Conservation (phyloP, 2,888 invertebrate species). For the Scotopteryx bipunctaria region DNA sequence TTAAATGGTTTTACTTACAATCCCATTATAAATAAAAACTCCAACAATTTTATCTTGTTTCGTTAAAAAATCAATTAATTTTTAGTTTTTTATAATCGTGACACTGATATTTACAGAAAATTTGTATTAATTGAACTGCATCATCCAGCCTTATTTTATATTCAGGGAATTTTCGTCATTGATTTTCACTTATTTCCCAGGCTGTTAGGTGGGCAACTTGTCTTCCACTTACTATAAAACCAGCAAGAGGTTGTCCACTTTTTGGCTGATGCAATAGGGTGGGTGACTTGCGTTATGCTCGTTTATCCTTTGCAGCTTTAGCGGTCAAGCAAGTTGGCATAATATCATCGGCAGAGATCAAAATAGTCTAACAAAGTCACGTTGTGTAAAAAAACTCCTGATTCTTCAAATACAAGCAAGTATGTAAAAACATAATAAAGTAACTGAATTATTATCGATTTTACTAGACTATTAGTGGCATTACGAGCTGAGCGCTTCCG, state of each 20-base stretch:
- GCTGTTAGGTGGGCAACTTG: slow-evolving; percentile 56
- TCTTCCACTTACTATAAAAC: slow-evolving; percentile 50
- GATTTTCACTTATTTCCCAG: slow-evolving; percentile 43
- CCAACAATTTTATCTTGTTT: not conserved
- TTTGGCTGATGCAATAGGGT: slow-evolving; percentile 77
- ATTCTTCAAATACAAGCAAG: slow-evolving; percentile 29
- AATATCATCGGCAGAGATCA: slow-evolving; percentile 42
- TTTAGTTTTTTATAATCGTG: slow-evolving; percentile 23
- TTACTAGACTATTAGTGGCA: no score
- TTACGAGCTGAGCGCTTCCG: no score
- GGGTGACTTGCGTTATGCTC: slow-evolving; percentile 61
- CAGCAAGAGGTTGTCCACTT: slow-evolving; percentile 60
- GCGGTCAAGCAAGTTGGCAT: slow-evolving; percentile 48
- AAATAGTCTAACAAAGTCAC: slow-evolving; percentile 39
- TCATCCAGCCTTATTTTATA: slow-evolving; percentile 22
- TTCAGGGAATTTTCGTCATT: slow-evolving; percentile 33
- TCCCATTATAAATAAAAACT: no score
- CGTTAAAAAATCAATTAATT: no score
- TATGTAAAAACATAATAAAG: not conserved
- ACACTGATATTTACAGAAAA: slow-evolving; percentile 38
- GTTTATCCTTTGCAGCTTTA: slow-evolving; percentile 50
- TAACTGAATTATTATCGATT: no score
- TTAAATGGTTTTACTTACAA: no score
- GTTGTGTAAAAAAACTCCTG: slow-evolving; percentile 37
- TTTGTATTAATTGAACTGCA: slow-evolving; percentile 8